phyloP scores from a whole-genome alignment of 1,140 invertebrate species.

The Trichoplusia ni region DNA sequence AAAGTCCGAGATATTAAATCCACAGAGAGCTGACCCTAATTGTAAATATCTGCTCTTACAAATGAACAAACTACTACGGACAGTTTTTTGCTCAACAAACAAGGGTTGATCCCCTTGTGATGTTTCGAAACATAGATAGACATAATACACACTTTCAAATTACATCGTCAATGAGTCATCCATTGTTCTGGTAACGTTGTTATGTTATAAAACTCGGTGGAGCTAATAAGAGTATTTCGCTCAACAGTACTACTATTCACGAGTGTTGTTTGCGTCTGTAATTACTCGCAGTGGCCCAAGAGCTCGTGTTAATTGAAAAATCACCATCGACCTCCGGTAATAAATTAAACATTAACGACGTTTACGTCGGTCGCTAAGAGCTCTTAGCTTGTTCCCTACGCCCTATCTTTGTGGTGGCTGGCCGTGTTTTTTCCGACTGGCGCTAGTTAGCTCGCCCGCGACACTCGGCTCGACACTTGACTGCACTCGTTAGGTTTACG shows the following conservation, averaged over 20 bases:
- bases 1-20: constrained; percentile 40
- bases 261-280: too few relatives aligned
- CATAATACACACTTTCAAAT: neutral
- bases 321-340: neutral
- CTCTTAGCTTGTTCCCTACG: neutral
- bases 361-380: neutral
- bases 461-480: constrained; percentile 52
- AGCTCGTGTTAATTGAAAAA: too few relatives aligned
- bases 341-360: neutral
- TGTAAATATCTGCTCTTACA: constrained; percentile 55
- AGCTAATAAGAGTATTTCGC: too few relatives aligned
- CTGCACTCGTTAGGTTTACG: constrained; percentile 58
- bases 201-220: too few relatives aligned
- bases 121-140: constrained; percentile 3
- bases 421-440: constrained; percentile 33
- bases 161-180: neutral
- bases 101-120: constrained; percentile 35
- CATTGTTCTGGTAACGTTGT: neutral
- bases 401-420: constrained; percentile 18
- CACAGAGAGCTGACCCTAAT: constrained; percentile 50
- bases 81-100: constrained; percentile 48
- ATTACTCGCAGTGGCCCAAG: too few relatives aligned
- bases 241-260: too few relatives aligned
- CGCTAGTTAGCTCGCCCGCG: constrained; percentile 52
- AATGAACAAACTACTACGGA: constrained; percentile 55